Conservation (phyloP, 2,797 vertebrate species). For the Artibeus jamaicensis region DNA sequence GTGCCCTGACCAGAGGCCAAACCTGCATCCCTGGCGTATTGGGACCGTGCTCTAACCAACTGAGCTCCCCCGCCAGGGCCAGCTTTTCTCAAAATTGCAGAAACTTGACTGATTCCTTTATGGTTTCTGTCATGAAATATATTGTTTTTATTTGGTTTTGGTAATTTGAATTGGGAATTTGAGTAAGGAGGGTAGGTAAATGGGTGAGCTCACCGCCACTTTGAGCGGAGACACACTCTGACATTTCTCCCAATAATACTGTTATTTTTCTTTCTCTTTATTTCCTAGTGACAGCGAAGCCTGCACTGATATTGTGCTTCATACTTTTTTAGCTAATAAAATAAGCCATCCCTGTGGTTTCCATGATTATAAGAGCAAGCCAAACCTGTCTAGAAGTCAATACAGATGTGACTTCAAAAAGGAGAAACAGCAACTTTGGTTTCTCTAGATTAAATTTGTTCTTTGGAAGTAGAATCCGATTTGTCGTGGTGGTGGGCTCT, state of each 20-base stretch:
- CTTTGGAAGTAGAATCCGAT: not conserved
- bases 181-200: not conserved
- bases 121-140: not conserved
- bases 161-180: not conserved
- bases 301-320: not conserved
- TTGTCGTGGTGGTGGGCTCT: not conserved
- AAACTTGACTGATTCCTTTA: not conserved
- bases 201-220: not conserved
- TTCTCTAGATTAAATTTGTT: not conserved
- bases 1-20: not conserved
- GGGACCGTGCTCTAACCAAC: not conserved
- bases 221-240: not conserved
- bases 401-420: not conserved
- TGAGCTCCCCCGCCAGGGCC: not conserved
- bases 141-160: not conserved
- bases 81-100: not conserved
- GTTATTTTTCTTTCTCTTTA: not conserved
- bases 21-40: not conserved
- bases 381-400: not conserved
- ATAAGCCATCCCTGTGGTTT: not conserved
- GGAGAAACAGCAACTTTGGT: not conserved
- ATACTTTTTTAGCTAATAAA: not conserved
- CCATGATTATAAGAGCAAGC: not conserved
- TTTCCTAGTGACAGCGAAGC: not conserved
- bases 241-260: not conserved